These are phyloP conservation scores for Colossoma macropomum DNA, from an alignment of 2,113 vertebrate species.

Conservation along the genomic window DNA sequence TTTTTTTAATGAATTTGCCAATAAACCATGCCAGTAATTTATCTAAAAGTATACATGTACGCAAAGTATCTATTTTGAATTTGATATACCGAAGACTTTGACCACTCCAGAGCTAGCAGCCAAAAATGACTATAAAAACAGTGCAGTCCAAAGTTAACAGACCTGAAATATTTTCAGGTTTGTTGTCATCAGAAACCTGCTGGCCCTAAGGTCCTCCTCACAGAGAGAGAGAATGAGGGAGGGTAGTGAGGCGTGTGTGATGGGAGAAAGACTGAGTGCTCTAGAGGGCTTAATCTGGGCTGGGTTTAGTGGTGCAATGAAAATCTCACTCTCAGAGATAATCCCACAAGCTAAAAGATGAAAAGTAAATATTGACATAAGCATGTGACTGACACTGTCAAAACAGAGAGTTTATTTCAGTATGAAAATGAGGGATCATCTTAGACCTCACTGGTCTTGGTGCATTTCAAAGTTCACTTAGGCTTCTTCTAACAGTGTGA, in stretches of 20 bases:
- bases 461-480: neutral
- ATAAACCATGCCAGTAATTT: neutral
- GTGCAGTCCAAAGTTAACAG: neutral
- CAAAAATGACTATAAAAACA: neutral
- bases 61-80: neutral
- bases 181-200: neutral
- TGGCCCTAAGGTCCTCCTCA: neutral
- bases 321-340: slow-evolving; percentile 67
- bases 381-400: slow-evolving; percentile 62
- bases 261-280: slow-evolving; percentile 1
- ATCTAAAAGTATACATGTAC: neutral
- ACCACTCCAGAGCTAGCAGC: neutral
- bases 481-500: neutral
- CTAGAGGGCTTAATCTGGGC: slow-evolving; percentile 64
- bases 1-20: neutral
- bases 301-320: slow-evolving; percentile 67
- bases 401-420: slow-evolving; percentile 51
- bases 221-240: neutral
- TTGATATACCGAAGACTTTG: neutral
- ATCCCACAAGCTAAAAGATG: slow-evolving; percentile 58
- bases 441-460: neutral
- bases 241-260: neutral
- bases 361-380: slow-evolving; percentile 71
- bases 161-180: neutral
- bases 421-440: neutral